Evolutionary conservation across 2,888 invertebrate genomes (phyloP).

Genomic region (Drosophila maculinotata): DNA sequence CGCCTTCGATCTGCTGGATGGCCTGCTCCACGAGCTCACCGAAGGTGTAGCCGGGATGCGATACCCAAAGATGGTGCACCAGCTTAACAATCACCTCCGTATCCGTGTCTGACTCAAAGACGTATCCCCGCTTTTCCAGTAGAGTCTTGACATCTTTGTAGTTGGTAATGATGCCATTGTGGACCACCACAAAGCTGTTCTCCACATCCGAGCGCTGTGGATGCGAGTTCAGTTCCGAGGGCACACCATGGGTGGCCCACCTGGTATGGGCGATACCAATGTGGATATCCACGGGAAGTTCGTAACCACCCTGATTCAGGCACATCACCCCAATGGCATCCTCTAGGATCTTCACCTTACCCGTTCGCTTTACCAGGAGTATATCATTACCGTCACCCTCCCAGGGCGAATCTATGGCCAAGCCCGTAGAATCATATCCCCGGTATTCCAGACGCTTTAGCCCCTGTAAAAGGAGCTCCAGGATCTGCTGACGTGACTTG

Average conservation of each 20-base stretch:
- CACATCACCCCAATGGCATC: slow-evolving; percentile 90
- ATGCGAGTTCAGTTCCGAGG: slow-evolving; percentile 96
- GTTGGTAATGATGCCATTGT: slow-evolving; percentile 98
- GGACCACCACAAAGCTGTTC: slow-evolving; percentile 95
- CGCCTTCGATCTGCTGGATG: slow-evolving; percentile 98
- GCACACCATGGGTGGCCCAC: slow-evolving; percentile 99
- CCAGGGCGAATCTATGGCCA: slow-evolving; percentile 91
- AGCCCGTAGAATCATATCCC: slow-evolving; percentile 99
- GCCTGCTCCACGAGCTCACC: slow-evolving; percentile 97
- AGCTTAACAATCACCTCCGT: slow-evolving; percentile 99
- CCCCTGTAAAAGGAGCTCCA: slow-evolving; percentile 96
- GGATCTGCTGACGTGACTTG: slow-evolving; percentile 95
- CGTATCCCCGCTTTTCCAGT: slow-evolving; percentile 94
- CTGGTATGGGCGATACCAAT: slow-evolving; percentile 99
- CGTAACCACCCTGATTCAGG: slow-evolving; percentile 87
- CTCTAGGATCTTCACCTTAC: slow-evolving; percentile 96
- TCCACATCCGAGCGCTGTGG: slow-evolving; percentile 96
- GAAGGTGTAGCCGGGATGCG: slow-evolving; percentile 95
- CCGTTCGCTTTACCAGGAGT: slow-evolving; percentile 92
- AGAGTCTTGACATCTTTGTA: slow-evolving; percentile 97
- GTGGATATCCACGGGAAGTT: slow-evolving; percentile 91
- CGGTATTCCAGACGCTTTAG: slow-evolving; percentile 98
- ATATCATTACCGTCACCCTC: slow-evolving; percentile 90
- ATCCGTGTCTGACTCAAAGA: slow-evolving; percentile 98
- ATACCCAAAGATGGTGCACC: slow-evolving; percentile 94